Conservation (phyloP, 2,888 invertebrate genomes). For the Hirtodrosophila alboralis region DNA sequence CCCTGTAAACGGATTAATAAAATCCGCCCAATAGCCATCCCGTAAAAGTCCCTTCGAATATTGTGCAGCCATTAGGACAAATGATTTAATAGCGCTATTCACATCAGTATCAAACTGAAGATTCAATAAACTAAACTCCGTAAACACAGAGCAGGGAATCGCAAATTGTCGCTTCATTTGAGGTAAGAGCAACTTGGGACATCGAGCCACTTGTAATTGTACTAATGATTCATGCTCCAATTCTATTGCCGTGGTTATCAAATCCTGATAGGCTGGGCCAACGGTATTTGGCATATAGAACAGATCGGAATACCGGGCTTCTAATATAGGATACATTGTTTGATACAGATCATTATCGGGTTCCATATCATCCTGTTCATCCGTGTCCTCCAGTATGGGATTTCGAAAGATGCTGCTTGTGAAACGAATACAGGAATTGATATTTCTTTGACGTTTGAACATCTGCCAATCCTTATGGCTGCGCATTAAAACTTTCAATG, state of each 20-base stretch:
- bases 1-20: slow-evolving; percentile 67
- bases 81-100: slow-evolving; percentile 52
- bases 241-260: slow-evolving; percentile 38
- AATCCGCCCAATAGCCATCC: slow-evolving; percentile 63
- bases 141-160: slow-evolving; percentile 22
- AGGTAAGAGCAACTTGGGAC: slow-evolving; percentile 50
- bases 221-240: too few species aligned
- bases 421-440: slow-evolving; percentile 9
- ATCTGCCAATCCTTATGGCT: slow-evolving; percentile 15
- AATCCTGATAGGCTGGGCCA: slow-evolving; percentile 59
- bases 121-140: slow-evolving; percentile 51
- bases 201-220: slow-evolving; percentile 39
- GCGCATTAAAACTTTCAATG: slow-evolving; percentile 21
- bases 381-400: slow-evolving; percentile 29
- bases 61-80: slow-evolving; percentile 45
- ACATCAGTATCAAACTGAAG: slow-evolving; percentile 43
- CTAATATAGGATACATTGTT: slow-evolving; percentile 35
- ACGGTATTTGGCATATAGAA: slow-evolving; percentile 62
- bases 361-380: slow-evolving; percentile 40
- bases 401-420: slow-evolving; percentile 41
- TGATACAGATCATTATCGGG: slow-evolving; percentile 19
- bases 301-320: slow-evolving; percentile 36
- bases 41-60: slow-evolving; percentile 35
- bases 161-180: slow-evolving; percentile 36
- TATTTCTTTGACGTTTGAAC: slow-evolving; percentile 1